Conservation (phyloP, 2,113 vertebrate genomes). For the Eudyptes chrysolophus region DNA sequence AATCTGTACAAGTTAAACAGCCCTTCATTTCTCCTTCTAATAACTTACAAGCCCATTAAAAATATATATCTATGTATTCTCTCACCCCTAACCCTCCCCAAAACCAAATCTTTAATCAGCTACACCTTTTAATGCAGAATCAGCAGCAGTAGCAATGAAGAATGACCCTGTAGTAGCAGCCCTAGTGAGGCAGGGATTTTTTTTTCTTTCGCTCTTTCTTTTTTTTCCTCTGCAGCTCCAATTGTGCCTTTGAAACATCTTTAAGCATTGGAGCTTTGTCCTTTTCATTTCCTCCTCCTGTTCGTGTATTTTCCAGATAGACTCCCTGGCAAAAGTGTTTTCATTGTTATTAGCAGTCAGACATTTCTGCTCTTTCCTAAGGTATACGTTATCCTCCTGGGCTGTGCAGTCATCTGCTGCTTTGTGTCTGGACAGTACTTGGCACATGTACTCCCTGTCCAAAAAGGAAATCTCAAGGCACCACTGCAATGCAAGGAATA, state of each 20-base stretch:
- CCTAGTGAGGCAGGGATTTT: neutral
- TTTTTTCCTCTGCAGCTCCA: neutral
- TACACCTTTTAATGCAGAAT: conserved; percentile 60
- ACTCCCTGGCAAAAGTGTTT: conserved; percentile 4
- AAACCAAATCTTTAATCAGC: conserved; percentile 66
- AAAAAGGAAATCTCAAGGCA: neutral
- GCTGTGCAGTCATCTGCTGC: neutral
- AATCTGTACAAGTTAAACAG: neutral
- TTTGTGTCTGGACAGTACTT: neutral
- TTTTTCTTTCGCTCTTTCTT: neutral
- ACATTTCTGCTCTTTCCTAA: conserved; percentile 27
- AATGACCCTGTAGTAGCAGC: conserved; percentile 38
- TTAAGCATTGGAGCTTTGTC: conserved; percentile 13
- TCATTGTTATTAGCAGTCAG: conserved; percentile 17
- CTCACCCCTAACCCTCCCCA: conserved; percentile 30
- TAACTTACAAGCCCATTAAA: conserved; percentile 48
- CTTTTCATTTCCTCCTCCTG: neutral
- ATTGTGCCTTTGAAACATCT: conserved; percentile 33
- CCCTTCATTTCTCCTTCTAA: conserved; percentile 41
- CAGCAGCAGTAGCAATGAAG: conserved; percentile 60
- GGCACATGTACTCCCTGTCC: neutral
- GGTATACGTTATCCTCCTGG: neutral
- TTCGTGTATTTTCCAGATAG: neutral
- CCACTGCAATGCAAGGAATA: neutral
- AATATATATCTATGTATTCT: conserved; percentile 27